These are phyloP conservation scores for Sarcophilus harrisii DNA, from an alignment of 2,797 vertebrate species.

Conservation along the genomic window DNA sequence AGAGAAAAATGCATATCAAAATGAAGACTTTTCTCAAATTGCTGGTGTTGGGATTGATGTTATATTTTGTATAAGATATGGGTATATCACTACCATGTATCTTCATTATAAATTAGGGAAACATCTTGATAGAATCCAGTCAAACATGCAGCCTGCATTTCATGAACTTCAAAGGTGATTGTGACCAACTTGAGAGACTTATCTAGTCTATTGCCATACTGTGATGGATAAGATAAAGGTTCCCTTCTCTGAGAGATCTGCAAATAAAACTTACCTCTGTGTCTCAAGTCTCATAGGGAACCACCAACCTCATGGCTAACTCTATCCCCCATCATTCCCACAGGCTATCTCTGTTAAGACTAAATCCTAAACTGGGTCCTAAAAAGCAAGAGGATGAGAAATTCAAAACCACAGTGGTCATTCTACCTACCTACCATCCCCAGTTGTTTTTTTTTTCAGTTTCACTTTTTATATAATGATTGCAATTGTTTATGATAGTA, in stretches of 20 bases:
- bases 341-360: neutral
- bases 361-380: neutral
- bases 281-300: neutral
- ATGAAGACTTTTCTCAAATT: neutral
- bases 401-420: neutral
- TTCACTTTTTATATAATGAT: neutral
- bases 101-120: neutral
- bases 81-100: neutral
- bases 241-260: neutral
- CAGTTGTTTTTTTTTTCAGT: neutral
- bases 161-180: neutral
- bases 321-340: neutral
- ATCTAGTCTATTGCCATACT: neutral
- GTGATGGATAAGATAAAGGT: neutral
- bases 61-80: conserved; percentile 16
- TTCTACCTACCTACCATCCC: neutral
- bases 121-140: neutral
- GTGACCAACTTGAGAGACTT: neutral
- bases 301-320: neutral
- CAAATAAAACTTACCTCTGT: neutral
- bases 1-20: neutral
- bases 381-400: neutral
- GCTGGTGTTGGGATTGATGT: neutral
- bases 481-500: neutral
- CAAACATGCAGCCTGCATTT: neutral